Evolutionary conservation across 1,140 invertebrate species (phyloP).

Genomic region (Sycophaga agraensis): DNA sequence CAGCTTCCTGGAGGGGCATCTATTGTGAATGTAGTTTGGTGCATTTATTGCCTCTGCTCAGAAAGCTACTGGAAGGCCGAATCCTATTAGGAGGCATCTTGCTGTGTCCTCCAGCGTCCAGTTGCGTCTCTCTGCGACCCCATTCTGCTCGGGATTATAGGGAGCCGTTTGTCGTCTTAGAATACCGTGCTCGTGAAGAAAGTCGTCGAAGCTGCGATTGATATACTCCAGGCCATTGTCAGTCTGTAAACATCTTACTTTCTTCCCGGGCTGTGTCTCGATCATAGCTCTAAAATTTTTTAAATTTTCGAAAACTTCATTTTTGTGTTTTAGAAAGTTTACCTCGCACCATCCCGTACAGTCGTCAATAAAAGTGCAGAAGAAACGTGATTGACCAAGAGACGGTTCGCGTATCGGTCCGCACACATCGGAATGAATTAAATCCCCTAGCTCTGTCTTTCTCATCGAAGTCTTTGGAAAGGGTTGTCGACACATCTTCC

Average conservation of each 20-base stretch:
- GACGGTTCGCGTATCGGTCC: background rate
- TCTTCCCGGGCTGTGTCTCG: background rate
- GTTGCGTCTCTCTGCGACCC: constrained; percentile 39
- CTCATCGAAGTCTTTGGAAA: constrained; percentile 32
- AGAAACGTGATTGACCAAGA: background rate
- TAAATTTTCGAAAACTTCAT: background rate
- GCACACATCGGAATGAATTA: constrained; percentile 25
- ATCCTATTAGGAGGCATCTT: background rate
- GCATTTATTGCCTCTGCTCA: constrained; percentile 2
- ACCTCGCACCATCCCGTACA: background rate
- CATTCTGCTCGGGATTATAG: constrained; percentile 47
- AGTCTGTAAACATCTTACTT: background rate
- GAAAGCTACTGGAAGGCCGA: background rate
- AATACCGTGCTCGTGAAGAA: constrained; percentile 37
- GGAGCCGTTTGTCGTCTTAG: constrained; percentile 37
- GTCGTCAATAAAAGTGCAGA: background rate
- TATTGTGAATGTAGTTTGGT: background rate
- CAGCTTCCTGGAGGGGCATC: background rate
- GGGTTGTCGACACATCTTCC: constrained; percentile 35
- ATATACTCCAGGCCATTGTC: constrained; percentile 2
- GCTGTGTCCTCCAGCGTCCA: background rate
- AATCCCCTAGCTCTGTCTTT: constrained; percentile 26
- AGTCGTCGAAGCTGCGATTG: background rate
- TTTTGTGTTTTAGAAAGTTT: background rate
- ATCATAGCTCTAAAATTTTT: background rate